Evolutionary conservation across 1,140 invertebrate species (phyloP).

Genomic region (Leptinotarsa lineolata): DNA sequence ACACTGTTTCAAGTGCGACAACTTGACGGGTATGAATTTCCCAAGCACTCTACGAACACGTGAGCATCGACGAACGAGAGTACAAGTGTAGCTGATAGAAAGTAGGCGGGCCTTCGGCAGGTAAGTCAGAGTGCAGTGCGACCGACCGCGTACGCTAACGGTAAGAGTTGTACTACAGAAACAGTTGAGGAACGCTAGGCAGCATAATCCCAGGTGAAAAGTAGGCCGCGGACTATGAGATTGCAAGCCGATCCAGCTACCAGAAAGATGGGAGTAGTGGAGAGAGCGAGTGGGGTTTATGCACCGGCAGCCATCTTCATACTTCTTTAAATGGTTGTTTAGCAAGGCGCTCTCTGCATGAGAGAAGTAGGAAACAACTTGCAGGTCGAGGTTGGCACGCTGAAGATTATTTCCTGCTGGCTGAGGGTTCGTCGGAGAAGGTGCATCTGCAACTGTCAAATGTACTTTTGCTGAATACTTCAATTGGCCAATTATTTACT

Average conservation of each 20-base stretch:
- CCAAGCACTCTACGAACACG: slow-evolving; percentile 23
- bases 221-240: slow-evolving; percentile 52
- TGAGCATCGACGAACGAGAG: slow-evolving; percentile 18
- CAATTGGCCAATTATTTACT: too few species aligned
- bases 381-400: background rate
- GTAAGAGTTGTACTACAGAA: slow-evolving; percentile 56
- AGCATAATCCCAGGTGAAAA: slow-evolving; percentile 52
- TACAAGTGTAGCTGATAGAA: slow-evolving; percentile 14
- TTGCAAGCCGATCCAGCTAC: slow-evolving; percentile 21
- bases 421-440: background rate
- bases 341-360: slow-evolving; percentile 4
- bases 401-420: background rate
- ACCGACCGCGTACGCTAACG: slow-evolving; percentile 49
- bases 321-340: slow-evolving; percentile 15
- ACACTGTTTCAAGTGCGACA: slow-evolving; percentile 12
- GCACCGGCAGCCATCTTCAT: slow-evolving; percentile 14
- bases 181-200: slow-evolving; percentile 44
- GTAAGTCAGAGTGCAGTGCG: slow-evolving; percentile 28
- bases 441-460: too few species aligned
- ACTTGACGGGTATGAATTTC: slow-evolving; percentile 24
- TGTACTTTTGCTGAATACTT: too few species aligned
- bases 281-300: slow-evolving; percentile 19
- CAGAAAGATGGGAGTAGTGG: slow-evolving; percentile 23
- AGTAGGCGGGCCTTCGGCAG: slow-evolving; percentile 28
- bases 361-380: background rate